Base-by-base conservation (phyloP, 2,797 vertebrate genomes). In the Sitta carolinensis region DNA sequence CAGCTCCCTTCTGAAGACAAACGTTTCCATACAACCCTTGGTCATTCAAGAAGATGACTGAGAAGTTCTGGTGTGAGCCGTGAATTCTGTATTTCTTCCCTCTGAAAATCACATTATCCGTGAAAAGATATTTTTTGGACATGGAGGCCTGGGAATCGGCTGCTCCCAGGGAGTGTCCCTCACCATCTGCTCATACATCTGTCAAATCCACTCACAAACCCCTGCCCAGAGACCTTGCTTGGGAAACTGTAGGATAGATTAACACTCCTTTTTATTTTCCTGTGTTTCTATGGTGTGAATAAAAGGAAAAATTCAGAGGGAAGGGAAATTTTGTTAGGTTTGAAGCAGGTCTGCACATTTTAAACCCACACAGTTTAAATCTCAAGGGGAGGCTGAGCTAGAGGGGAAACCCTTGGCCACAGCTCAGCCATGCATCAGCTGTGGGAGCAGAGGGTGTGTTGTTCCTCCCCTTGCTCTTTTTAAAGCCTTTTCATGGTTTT, bases 101-200 rank as follows among this genome's bases (percentile, higher is more conserved):
- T 95, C 94, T 91, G 95, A 95, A 93, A 95, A 95, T 91, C 90
- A 38, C 83, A 91, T 96, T 96, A 94, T 79, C 85, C 1, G 0
- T 75, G 69, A 80, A 94, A 95, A 87, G 90, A 61, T 87, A 6
- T 63, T 92, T 84, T 95, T 94, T 96, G 93, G 94, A 95, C 67
- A n/a, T 29, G 45, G 59, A 92, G 73, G 84, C 81, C 94, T 96
- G 94, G 90, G 89, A 95, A 95, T 96, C 40, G 16, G 38, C 82
- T 86, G 66, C 63, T 86, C 55, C 78, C 52, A 36, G 84, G 92
- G 92, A 96, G 92, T 66, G 89, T 93, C 91, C 79, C 62, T 87
- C 79, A 90, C 94, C 92, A 95, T 94, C 96, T 95, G 93, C 93
- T 95, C 20, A 0, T 90, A 84, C 93, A 97, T 97, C 94, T 95